Conservation (phyloP, 1,140 invertebrate genomes). For the Apis florea region DNA sequence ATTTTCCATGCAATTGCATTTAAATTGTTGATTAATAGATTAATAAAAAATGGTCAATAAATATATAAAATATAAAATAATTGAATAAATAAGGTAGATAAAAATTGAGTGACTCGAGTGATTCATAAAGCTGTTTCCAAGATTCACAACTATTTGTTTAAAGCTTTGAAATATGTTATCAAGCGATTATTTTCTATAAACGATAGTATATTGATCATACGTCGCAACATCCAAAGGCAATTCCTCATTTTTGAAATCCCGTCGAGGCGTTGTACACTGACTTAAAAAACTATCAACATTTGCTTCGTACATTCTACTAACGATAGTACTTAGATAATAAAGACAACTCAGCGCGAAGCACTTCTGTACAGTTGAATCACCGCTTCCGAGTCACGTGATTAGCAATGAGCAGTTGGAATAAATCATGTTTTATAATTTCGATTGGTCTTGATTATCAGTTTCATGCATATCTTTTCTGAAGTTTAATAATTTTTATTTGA, state of each 20-base stretch:
- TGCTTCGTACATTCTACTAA: constrained; percentile 33
- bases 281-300: constrained; percentile 22
- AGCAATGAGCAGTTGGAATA: constrained; percentile 28
- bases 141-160: not conserved
- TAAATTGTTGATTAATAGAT: not conserved
- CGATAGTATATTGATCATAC: constrained; percentile 9
- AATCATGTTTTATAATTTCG: constrained; percentile 45
- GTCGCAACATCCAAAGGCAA: constrained; percentile 6
- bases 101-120: not conserved
- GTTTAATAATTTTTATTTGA: constrained; percentile 6
- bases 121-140: not conserved
- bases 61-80: too few relatives aligned
- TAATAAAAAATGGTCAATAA: not conserved
- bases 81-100: not conserved
- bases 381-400: constrained; percentile 50
- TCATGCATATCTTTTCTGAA: not conserved
- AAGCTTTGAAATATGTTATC: not conserved
- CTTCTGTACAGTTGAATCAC: constrained; percentile 46
- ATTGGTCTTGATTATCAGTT: constrained; percentile 13
- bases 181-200: not conserved
- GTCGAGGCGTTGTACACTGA: not conserved
- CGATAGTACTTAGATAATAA: constrained; percentile 39
- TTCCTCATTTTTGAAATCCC: constrained; percentile 14
- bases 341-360: constrained; percentile 44
- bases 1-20: not conserved